Base-by-base conservation (phyloP, 2,797 vertebrate species). In the Cercopithecus mitis region DNA sequence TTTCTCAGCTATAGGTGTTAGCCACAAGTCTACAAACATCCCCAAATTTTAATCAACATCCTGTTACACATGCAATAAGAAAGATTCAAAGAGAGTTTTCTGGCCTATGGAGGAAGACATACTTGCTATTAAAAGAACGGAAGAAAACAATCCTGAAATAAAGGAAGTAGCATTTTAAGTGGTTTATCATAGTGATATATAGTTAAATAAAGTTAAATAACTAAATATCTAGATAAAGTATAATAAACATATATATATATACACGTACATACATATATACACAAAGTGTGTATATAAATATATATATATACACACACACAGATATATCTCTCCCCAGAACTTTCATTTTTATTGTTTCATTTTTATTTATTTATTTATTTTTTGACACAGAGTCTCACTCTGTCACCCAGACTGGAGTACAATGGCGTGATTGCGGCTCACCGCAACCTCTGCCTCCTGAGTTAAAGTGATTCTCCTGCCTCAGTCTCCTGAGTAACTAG, bases 251-350 rank as follows among this genome's bases (percentile, higher is more conserved):
- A 67, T n/a, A 36, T n/a, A 36, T 5, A 58, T 41, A 58, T 41
- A 41, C 15, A 36, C 1, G 57, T 4, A 27, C 0, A 9, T 3
- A 45, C 8, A 76, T 7, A 52, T 0, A 27, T 5, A 9, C 24
- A 83, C 43, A 25, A 5, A 77, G 1, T 77, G 4, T 79, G 8
- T 11, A 58, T 61, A 30, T 7, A 58, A 30, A 61, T 61, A 15
- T 61, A 67, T 7, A 36, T 0, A 25, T 3, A 24, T 0, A 9
- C 9, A 25, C 24, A 58, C 57, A 58, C 25, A 58, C 0, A 55
- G 2, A 55, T 55, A 22, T 55, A 55, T 55, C 2, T 55, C 20
- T 55, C 52, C 52, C 52, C 52, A 55, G 52, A 55, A 55, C 20
- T 55, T 55, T 55, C 52, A 22, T 55, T 22, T 55, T 55, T 55